Percentiles rank a stretch among this genome's conserved stretches.
Evolutionary conservation across 2,113 vertebrate genomes (phyloP).

Genomic region (Oxygymnocypris stewartii): DNA sequence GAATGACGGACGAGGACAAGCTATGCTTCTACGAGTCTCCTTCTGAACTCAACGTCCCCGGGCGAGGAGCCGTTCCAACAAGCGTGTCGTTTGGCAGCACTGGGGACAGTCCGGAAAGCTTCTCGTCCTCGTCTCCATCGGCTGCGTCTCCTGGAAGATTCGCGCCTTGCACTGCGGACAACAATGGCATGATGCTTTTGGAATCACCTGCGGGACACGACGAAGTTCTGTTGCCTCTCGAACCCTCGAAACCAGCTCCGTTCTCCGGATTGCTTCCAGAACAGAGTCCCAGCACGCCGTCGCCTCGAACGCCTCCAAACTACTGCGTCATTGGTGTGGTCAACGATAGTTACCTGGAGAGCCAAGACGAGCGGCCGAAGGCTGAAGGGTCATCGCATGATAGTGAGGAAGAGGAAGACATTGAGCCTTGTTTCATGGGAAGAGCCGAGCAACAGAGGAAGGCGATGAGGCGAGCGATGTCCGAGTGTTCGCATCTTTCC

Average conservation of each 20-base stretch:
- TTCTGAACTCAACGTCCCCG: slow-evolving; percentile 76
- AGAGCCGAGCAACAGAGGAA: slow-evolving; percentile 84
- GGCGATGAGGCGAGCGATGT: slow-evolving; percentile 89
- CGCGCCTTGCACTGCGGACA: slow-evolving; percentile 57
- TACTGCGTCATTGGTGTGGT: slow-evolving; percentile 69
- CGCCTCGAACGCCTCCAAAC: slow-evolving; percentile 70
- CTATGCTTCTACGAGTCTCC: slow-evolving; percentile 84
- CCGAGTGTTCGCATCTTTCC: slow-evolving; percentile 89
- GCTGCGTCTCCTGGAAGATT: slow-evolving; percentile 69
- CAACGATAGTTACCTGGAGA: slow-evolving; percentile 62
- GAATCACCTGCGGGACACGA: slow-evolving; percentile 63
- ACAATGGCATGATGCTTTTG: slow-evolving; percentile 66
- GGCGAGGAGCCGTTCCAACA: slow-evolving; percentile 61
- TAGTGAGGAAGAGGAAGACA: slow-evolving; percentile 65
- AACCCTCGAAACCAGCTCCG: slow-evolving; percentile 61
- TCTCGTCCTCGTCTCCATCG: slow-evolving; percentile 70
- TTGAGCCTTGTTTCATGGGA: slow-evolving; percentile 69
- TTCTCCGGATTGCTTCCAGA: slow-evolving; percentile 38
- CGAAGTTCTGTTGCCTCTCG: slow-evolving; percentile 47
- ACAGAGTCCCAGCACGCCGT: neutral
- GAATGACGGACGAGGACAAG: slow-evolving; percentile 91
- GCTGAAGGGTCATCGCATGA: slow-evolving; percentile 48
- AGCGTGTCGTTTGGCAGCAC: slow-evolving; percentile 70
- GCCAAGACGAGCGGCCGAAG: slow-evolving; percentile 35
- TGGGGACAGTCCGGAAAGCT: slow-evolving; percentile 73